A percentile compares a stretch with the other conserved stretches of the same genome.
Evolutionary conservation across 2,888 invertebrate genomes (phyloP).

Genomic region (Ecdyonurus torrentis): DNA sequence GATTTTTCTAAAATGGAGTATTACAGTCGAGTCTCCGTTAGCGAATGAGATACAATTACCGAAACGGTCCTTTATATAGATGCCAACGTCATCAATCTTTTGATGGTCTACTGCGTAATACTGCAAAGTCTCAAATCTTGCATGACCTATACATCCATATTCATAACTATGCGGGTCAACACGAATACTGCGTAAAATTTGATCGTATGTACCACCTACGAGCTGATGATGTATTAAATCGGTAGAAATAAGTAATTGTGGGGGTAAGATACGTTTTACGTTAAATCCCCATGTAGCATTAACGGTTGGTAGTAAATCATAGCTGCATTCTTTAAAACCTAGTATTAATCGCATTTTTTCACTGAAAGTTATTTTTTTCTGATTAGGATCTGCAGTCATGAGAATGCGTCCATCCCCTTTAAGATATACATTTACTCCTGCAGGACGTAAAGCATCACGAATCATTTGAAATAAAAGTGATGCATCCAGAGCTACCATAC

Average conservation of each 20-base stretch:
- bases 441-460: no score
- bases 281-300: neutral
- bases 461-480: no score
- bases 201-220: slow-evolving; percentile 16
- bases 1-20: neutral
- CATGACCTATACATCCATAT: neutral
- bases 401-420: no score
- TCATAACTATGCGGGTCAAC: slow-evolving; percentile 4
- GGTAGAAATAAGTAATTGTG: slow-evolving; percentile 15
- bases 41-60: neutral
- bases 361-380: no score
- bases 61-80: neutral
- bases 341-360: neutral
- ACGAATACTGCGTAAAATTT: slow-evolving; percentile 16
- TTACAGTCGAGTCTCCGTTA: neutral
- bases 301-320: neutral
- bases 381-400: no score
- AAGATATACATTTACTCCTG: no score
- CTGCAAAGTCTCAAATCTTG: neutral
- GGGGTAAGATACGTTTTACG: slow-evolving; percentile 6
- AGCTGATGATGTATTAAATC: slow-evolving; percentile 17
- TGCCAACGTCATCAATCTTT: neutral
- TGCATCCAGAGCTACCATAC: no score
- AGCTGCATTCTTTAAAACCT: neutral
- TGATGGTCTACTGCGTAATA: neutral